These are phyloP conservation scores for Cyanoramphus novaezelandiae DNA, from an alignment of 2,113 vertebrate genomes.

Conservation along the genomic window DNA sequence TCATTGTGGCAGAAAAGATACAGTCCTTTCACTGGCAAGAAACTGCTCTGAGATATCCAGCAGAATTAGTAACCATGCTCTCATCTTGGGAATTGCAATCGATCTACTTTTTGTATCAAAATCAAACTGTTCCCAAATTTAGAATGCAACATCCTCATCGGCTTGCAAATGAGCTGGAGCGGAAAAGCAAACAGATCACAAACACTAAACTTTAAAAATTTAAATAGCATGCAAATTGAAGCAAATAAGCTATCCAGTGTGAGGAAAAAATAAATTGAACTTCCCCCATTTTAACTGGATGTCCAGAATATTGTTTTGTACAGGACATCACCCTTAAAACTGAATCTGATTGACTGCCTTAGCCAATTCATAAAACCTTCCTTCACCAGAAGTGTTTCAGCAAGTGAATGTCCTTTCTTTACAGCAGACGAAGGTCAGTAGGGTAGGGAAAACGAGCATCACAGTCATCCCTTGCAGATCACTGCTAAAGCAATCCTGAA, in stretches of 20 bases:
- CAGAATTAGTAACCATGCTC: neutral
- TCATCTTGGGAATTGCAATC: neutral
- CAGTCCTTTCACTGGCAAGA: neutral
- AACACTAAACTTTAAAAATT: slow-evolving; percentile 12
- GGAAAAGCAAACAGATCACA: slow-evolving; percentile 27
- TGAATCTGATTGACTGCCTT: neutral
- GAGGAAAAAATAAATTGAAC: neutral
- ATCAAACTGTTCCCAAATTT: slow-evolving; percentile 28
- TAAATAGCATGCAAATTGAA: neutral
- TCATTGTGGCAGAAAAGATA: neutral
- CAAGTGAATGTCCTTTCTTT: neutral
- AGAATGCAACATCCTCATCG: neutral
- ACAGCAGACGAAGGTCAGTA: neutral
- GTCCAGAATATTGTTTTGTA: slow-evolving; percentile 19
- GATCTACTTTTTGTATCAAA: neutral
- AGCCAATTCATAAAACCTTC: slow-evolving; percentile 1
- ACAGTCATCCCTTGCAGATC: neutral
- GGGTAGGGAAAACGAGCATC: neutral
- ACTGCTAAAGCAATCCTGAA: neutral
- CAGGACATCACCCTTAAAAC: neutral
- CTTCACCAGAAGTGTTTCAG: neutral
- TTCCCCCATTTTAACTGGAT: neutral
- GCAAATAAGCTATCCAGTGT: neutral
- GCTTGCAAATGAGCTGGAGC: slow-evolving; percentile 10
- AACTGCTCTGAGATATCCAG: neutral